phyloP scores from a whole-genome alignment of 2,888 invertebrate genomes.

The Noctua janthe region DNA sequence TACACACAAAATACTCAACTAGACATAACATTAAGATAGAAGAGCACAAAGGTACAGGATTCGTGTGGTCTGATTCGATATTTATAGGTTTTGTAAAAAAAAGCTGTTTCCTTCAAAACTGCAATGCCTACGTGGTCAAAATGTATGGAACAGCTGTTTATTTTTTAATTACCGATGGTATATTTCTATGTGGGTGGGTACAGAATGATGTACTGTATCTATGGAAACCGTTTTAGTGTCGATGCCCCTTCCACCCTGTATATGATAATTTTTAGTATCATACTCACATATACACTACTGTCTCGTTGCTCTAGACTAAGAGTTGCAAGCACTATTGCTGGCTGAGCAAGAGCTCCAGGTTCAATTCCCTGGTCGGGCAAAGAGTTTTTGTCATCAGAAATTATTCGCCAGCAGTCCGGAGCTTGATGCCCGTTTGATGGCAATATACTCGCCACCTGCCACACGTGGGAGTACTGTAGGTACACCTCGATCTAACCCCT shows the following conservation, averaged over 20 bases:
- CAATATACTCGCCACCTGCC: neutral
- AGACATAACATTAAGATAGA: too few species aligned
- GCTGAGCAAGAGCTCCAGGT: neutral
- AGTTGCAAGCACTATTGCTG: neutral
- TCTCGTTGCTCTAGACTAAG: neutral
- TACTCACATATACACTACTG: neutral
- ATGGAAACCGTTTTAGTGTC: too few species aligned
- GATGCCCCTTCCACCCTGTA: too few species aligned
- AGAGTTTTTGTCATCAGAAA: neutral
- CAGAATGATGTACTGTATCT: too few species aligned
- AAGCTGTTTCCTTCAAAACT: too few species aligned
- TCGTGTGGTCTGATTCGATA: neutral
- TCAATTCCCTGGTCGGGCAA: neutral
- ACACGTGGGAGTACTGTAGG: neutral
- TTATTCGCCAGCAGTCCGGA: neutral
- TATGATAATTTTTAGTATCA: neutral
- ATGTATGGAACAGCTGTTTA: too few species aligned
- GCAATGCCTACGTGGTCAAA: too few species aligned
- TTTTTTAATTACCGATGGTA: too few species aligned
- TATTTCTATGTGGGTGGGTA: too few species aligned
- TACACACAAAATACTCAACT: too few species aligned
- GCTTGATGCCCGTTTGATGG: neutral
- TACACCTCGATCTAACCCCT: rapidly evolving
- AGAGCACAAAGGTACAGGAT: too few species aligned
- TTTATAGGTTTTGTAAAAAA: neutral